Evolutionary conservation across 2,797 vertebrate genomes (phyloP).

Genomic region (Thalassophryne amazonica): DNA sequence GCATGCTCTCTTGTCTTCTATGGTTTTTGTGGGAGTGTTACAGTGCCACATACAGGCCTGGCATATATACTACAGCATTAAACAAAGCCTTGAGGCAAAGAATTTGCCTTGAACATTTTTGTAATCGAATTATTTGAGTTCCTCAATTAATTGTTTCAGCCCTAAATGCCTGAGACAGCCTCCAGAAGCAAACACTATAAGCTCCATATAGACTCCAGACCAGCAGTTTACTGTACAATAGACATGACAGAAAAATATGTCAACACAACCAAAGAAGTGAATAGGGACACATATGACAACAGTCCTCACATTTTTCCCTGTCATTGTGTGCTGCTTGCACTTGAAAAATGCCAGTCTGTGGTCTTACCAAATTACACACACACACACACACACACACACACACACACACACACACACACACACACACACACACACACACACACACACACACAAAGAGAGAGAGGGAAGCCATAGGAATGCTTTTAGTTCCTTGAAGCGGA

Average conservation of each 20-base stretch:
- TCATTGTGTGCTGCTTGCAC: constrained; percentile 17
- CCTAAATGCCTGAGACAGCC: constrained; percentile 2
- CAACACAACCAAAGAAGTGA: constrained; percentile 37
- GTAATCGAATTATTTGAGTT: too few species aligned
- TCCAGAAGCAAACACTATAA: constrained; percentile 27
- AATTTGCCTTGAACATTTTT: too few species aligned
- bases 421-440: not conserved
- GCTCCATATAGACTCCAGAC: constrained; percentile 37
- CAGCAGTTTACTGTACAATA: constrained; percentile 43
- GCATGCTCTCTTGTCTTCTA: too few species aligned
- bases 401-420: not conserved
- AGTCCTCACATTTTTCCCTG: constrained; percentile 24
- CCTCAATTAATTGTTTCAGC: too few species aligned
- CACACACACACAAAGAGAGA: not conserved
- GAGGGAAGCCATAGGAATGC: too few species aligned
- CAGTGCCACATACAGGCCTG: too few species aligned
- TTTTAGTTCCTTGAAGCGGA: too few species aligned
- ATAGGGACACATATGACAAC: constrained; percentile 32
- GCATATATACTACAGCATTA: too few species aligned
- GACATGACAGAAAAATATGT: constrained; percentile 41
- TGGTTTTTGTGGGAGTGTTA: too few species aligned
- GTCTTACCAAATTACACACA: constrained; percentile 19
- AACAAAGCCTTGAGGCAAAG: too few species aligned
- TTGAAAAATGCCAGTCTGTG: constrained; percentile 22
- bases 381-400: not conserved